These are phyloP conservation scores for Mustela nigripes DNA, from an alignment of 2,113 vertebrate genomes.

Conservation along the genomic window DNA sequence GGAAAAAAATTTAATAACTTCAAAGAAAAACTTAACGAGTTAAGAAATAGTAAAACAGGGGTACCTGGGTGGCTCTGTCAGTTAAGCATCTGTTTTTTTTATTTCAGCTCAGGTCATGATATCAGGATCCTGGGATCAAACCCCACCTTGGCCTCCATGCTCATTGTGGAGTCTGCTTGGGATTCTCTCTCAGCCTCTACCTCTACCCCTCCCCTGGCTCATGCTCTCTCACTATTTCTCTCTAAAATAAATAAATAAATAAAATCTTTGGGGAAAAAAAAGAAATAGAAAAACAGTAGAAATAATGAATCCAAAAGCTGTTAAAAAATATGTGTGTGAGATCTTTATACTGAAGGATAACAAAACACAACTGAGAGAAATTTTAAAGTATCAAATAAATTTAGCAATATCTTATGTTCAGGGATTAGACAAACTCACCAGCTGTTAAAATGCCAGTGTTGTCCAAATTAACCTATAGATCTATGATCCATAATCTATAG, in stretches of 20 bases:
- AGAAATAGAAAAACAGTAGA: neutral
- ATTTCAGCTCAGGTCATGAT: neutral
- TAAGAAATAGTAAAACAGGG: neutral
- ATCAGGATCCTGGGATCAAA: neutral
- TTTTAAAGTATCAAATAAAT: neutral
- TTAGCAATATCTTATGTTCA: neutral
- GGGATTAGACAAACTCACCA: neutral
- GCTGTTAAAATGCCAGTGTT: neutral
- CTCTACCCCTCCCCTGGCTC: neutral
- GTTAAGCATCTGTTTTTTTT: neutral
- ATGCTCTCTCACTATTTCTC: neutral
- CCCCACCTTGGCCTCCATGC: neutral
- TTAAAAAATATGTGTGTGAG: neutral
- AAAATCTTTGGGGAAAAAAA: neutral
- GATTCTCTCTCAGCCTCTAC: neutral
- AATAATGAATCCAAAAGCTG: neutral
- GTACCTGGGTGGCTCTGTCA: neutral
- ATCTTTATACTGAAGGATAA: neutral
- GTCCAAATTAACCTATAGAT: neutral
- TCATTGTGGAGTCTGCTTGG: neutral
- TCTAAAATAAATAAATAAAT: neutral
- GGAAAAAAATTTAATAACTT: constrained; percentile 37
- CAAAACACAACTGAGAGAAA: neutral
- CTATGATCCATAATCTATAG: neutral
- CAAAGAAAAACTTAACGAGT: neutral